A percentile compares a stretch with the other conserved stretches of the same genome.
Evolutionary conservation across 2,113 vertebrate species (phyloP).

Genomic region (Lucifuga dentata): DNA sequence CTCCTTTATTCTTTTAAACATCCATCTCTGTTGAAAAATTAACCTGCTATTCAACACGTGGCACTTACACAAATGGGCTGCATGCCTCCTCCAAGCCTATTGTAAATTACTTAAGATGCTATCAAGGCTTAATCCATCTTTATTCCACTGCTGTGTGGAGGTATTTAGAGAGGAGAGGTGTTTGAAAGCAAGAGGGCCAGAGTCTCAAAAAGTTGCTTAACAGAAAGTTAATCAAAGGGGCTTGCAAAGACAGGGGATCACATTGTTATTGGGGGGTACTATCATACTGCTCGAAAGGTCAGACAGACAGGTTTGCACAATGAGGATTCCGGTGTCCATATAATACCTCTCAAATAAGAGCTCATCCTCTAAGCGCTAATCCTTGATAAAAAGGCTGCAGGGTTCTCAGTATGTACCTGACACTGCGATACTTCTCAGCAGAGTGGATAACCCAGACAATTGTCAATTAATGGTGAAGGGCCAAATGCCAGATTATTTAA

Average conservation of each 20-base stretch:
- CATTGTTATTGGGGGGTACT: constrained; percentile 87
- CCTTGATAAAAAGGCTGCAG: constrained; percentile 89
- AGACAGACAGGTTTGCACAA: constrained; percentile 88
- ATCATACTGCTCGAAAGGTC: constrained; percentile 89
- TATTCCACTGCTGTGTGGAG: constrained; percentile 86
- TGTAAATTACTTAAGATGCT: constrained; percentile 96
- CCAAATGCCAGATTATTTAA: constrained; percentile 50
- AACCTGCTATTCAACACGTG: constrained; percentile 88
- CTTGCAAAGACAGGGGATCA: constrained; percentile 87
- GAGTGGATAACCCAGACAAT: constrained; percentile 57
- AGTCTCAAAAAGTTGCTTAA: constrained; percentile 90
- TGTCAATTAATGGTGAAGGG: constrained; percentile 43
- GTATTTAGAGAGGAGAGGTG: constrained; percentile 82
- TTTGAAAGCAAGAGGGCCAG: constrained; percentile 66
- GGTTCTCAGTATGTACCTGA: constrained; percentile 82
- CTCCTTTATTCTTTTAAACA: constrained; percentile 91
- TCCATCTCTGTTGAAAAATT: constrained; percentile 91
- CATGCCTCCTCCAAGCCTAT: constrained; percentile 89
- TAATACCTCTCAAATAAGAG: constrained; percentile 85
- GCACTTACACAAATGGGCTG: constrained; percentile 90
- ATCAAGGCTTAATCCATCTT: constrained; percentile 94
- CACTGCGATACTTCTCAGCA: constrained; percentile 60
- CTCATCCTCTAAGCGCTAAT: constrained; percentile 91
- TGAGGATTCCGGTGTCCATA: constrained; percentile 92
- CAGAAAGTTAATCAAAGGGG: constrained; percentile 92